Evolutionary conservation across 2,113 vertebrate species (phyloP), one percentile per base, ranked within the genome.

Genomic region (Ahaetulla prasina): DNA sequence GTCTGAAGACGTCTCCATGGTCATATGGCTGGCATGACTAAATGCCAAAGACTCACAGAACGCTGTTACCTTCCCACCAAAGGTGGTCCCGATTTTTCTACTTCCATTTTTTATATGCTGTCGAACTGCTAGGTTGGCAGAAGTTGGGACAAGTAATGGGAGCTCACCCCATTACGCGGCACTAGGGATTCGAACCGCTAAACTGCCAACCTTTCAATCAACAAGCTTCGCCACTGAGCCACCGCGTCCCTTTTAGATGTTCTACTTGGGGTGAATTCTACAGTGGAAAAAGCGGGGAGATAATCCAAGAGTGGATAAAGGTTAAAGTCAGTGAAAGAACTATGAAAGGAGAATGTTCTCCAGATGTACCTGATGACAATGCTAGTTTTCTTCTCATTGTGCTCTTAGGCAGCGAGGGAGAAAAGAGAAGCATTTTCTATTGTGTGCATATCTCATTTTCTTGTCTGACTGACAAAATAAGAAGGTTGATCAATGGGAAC

Each of bases 401-500:
- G 91, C 50, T 68, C 47, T 45, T 68, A 39, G 57, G 45, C 47
- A 68, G 55, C 30, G 8, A 52, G 30, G 23, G 55, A 60, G 27
- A 87, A 87, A 91, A 20, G 47, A 43, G 23, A 16, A 7, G n/a
- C n/a, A 27, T 8, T 6, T 16, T 55, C 85, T 27, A 27, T 63
- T 91, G n/a, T 68, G 80, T 63, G 49, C 53, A 20, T 35, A 45
- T 68, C 55, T 87, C 55, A 68, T 93, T 90, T 68, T 87, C 91
- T 63, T 91, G 55, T 91, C 91, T 52, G 47, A 39, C 45, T 63
- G 47, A 60, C 85, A 68, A 91, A 87, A 91, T 50, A 52, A 68
- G 55, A 91, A n/a, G 22, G 11, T 87, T 93, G 60, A 93, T 96
- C 88, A 43, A 39, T 87, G 9, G 93, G 39, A 86, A 96, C 43